phyloP scores from a whole-genome alignment of 2,797 vertebrate genomes.

The Enteromius trimaculatus region DNA sequence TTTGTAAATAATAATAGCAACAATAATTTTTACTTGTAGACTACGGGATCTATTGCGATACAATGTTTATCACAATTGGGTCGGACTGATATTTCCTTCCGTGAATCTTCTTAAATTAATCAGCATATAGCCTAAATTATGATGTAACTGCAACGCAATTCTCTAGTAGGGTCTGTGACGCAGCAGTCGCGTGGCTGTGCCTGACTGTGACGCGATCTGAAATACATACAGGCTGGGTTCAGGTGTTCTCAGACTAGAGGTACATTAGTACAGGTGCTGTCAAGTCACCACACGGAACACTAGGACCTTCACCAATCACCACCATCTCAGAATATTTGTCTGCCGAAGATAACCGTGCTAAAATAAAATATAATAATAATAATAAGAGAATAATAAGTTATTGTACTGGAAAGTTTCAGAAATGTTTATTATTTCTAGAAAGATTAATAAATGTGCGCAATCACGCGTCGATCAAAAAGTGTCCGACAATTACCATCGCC shows the following conservation, averaged over 20 bases:
- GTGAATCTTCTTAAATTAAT: slow-evolving; percentile 41
- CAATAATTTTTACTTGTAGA: background rate
- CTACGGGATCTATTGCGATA: background rate
- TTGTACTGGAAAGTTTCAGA: background rate
- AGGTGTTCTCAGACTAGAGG: background rate
- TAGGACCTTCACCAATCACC: background rate
- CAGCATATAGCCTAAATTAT: slow-evolving; percentile 25
- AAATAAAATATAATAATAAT: background rate
- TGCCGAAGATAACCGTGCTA: background rate
- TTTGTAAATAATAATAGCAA: background rate
- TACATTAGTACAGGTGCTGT: background rate
- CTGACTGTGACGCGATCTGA: slow-evolving; percentile 8
- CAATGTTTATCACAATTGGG: background rate
- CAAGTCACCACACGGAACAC: no score
- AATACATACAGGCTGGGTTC: background rate
- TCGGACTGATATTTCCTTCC: background rate
- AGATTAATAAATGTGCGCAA: background rate
- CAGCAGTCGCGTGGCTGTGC: background rate
- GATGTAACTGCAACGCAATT: slow-evolving; percentile 48
- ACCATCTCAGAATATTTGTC: background rate
- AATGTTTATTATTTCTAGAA: background rate
- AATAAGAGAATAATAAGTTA: background rate
- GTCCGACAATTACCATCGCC: background rate
- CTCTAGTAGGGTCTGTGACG: background rate
- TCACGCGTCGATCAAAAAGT: background rate